A percentile compares a stretch with the other conserved stretches of the same genome.
phyloP scores from a whole-genome alignment of 2,113 vertebrate genomes.

The Melanocharis versteri region DNA sequence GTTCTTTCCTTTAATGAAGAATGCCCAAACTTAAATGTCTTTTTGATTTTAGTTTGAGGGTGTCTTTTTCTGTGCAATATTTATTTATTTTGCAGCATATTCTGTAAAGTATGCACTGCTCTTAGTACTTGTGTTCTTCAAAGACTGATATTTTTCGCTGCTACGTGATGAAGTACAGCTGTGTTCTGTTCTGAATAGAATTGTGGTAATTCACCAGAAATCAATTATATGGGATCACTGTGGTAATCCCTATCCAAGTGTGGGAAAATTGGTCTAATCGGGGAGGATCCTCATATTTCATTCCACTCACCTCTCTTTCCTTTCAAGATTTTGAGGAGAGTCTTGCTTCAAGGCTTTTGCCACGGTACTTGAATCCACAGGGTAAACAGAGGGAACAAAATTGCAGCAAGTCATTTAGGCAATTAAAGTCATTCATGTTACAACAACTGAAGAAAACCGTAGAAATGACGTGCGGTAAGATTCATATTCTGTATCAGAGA shows the following conservation, averaged over 20 bases:
- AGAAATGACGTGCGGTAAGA: not conserved
- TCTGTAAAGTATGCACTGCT: constrained; percentile 15
- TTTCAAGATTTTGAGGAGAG: not conserved
- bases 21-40: constrained; percentile 63
- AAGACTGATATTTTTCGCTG: constrained; percentile 11
- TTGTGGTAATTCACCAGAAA: constrained; percentile 5
- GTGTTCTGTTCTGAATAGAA: not conserved
- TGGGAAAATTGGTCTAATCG: not conserved
- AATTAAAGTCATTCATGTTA: not conserved
- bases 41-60: constrained; percentile 65
- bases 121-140: constrained; percentile 35
- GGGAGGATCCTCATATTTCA: not conserved
- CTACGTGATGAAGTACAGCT: not conserved
- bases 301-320: not conserved
- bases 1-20: constrained; percentile 65
- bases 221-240: constrained; percentile 7
- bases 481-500: not conserved
- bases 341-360: not conserved
- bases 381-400: not conserved
- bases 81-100: constrained; percentile 51
- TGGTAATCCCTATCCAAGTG: constrained; percentile 13
- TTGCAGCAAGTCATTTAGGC: not conserved
- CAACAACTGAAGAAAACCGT: not conserved
- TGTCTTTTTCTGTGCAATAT: not conserved
- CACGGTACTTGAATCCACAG: not conserved